phyloP scores from a whole-genome alignment of 2,113 vertebrate genomes.

The Probosciger aterrimus region DNA sequence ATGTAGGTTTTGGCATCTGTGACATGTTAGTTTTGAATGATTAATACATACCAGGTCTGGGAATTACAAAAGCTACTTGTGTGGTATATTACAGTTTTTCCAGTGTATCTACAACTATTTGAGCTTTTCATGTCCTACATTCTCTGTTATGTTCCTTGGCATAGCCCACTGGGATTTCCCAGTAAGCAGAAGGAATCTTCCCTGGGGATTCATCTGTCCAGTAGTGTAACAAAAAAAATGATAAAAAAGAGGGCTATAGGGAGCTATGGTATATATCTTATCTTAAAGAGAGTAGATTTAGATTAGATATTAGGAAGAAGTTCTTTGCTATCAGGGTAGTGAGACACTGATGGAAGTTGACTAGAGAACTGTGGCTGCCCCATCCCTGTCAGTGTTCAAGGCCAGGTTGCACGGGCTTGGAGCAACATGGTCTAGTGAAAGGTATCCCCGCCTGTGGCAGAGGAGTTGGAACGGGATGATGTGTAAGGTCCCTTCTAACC shows the following conservation, averaged over 20 bases:
- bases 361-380: background rate
- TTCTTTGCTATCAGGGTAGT: background rate
- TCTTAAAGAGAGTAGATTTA: background rate
- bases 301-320: background rate
- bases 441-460: background rate
- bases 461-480: rapidly evolving
- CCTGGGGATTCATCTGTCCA: background rate
- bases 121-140: slow-evolving; percentile 19
- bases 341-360: background rate
- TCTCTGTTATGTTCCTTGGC: slow-evolving; percentile 25
- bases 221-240: background rate
- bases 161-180: slow-evolving; percentile 1
- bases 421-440: background rate
- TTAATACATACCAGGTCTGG: slow-evolving; percentile 64
- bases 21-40: slow-evolving; percentile 69
- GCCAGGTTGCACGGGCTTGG: background rate
- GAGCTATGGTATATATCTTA: background rate
- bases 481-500: background rate
- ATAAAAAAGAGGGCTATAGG: background rate
- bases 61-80: slow-evolving; percentile 73
- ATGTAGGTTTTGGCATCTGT: slow-evolving; percentile 69
- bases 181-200: background rate
- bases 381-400: background rate
- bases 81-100: slow-evolving; percentile 63
- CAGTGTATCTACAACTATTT: slow-evolving; percentile 28